phyloP scores from a whole-genome alignment of 1,140 invertebrate species.

The Drosophila willistoni region DNA sequence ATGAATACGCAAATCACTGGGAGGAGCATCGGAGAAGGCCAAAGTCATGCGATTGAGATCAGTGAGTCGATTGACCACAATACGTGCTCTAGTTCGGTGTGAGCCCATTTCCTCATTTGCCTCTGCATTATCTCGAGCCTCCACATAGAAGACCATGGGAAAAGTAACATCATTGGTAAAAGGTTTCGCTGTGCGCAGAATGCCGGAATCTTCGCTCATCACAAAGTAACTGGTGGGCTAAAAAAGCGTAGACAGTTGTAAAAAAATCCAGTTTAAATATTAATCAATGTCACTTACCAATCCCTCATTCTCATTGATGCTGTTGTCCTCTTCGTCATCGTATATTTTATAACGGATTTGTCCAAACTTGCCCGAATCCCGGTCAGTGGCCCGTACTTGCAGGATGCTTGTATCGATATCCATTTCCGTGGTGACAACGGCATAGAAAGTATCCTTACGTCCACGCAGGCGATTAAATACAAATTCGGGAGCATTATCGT shows the following conservation, averaged over 20 bases:
- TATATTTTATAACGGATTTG: slow-evolving; percentile 87
- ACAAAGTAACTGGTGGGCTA: slow-evolving; percentile 86
- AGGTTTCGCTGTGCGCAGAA: slow-evolving; percentile 88
- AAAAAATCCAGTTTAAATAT: not conserved
- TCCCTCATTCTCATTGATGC: slow-evolving; percentile 84
- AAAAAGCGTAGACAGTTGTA: not conserved
- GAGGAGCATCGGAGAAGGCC: slow-evolving; percentile 89
- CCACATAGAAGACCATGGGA: slow-evolving; percentile 90
- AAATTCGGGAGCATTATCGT: slow-evolving; percentile 94
- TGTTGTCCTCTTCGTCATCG: slow-evolving; percentile 83
- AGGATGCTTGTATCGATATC: slow-evolving; percentile 89
- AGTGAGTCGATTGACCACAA: slow-evolving; percentile 87
- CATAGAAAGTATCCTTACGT: slow-evolving; percentile 86
- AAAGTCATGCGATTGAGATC: slow-evolving; percentile 90
- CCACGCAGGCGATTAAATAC: slow-evolving; percentile 86
- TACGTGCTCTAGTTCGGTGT: slow-evolving; percentile 68
- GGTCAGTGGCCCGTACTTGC: slow-evolving; percentile 90
- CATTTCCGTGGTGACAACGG: slow-evolving; percentile 88
- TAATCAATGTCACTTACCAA: slow-evolving; percentile 32
- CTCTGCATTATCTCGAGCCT: slow-evolving; percentile 83
- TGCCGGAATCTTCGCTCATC: slow-evolving; percentile 89
- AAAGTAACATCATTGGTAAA: slow-evolving; percentile 87
- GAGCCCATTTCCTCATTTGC: slow-evolving; percentile 67
- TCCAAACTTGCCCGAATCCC: slow-evolving; percentile 91
- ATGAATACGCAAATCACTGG: slow-evolving; percentile 88